Conservation (phyloP, 2,797 vertebrate genomes). For the Orestias chungarensis region DNA sequence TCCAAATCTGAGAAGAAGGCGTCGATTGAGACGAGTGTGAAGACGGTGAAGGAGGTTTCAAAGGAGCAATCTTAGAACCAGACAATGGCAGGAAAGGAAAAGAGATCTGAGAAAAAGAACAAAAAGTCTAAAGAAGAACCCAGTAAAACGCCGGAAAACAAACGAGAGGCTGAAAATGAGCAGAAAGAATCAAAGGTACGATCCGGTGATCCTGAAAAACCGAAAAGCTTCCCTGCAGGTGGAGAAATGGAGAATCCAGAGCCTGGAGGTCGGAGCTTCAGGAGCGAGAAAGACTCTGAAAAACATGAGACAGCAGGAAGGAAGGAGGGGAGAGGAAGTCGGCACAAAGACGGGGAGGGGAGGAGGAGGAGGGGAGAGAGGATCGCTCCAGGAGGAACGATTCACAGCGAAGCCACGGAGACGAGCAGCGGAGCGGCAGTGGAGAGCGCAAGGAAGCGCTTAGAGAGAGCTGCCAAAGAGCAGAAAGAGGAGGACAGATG, state of each 20-base stretch:
- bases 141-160: slow-evolving; percentile 20
- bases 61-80: slow-evolving; percentile 40
- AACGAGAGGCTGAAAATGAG: slow-evolving; percentile 16
- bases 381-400: background rate
- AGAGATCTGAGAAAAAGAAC: slow-evolving; percentile 4
- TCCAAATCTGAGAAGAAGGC: slow-evolving; percentile 17
- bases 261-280: background rate
- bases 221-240: background rate
- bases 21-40: background rate
- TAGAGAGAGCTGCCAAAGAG: slow-evolving; percentile 24
- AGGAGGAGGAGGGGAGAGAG: slow-evolving; percentile 10
- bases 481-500: background rate
- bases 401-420: slow-evolving; percentile 5
- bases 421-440: background rate
- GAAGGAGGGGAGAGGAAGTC: background rate
- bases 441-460: slow-evolving; percentile 31
- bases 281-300: slow-evolving; percentile 9
- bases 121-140: slow-evolving; percentile 21
- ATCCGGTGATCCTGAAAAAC: slow-evolving; percentile 6
- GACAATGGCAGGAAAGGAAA: slow-evolving; percentile 40
- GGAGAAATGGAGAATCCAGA: background rate
- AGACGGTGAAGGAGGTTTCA: slow-evolving; percentile 18
- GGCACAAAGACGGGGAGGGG: slow-evolving; percentile 12
- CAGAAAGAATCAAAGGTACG: background rate
- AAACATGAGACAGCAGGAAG: slow-evolving; percentile 2